Evolutionary conservation across 2,888 invertebrate genomes (phyloP).

Genomic region (Trissolcus japonicus): DNA sequence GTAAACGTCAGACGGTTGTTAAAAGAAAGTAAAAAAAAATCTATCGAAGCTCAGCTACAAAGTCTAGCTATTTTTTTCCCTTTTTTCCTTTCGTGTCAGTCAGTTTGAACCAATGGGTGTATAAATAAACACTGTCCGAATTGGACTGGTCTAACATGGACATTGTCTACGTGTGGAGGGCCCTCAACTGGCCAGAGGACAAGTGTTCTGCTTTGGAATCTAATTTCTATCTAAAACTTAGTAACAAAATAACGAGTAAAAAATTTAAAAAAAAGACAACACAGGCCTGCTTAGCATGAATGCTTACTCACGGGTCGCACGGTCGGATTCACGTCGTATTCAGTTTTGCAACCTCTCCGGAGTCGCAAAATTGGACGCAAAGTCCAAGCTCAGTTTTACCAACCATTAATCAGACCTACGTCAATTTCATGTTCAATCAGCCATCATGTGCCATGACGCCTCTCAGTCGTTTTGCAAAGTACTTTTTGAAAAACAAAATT

Average conservation of each 20-base stretch:
- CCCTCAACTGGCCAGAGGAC: conserved; percentile 44
- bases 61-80: conserved; percentile 7
- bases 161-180: conserved; percentile 23
- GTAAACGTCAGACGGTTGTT: conserved; percentile 6
- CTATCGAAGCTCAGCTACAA: conserved; percentile 14
- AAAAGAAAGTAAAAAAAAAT: conserved; percentile 12
- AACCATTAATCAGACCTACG: too few relatives aligned
- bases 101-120: conserved; percentile 23
- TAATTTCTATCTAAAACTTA: conserved; percentile 47
- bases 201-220: conserved; percentile 50
- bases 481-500: too few relatives aligned
- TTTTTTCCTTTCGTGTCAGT: not conserved
- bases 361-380: too few relatives aligned
- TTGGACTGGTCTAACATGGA: conserved; percentile 33
- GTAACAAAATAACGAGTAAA: conserved; percentile 39
- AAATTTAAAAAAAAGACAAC: conserved; percentile 3
- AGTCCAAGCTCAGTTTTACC: too few relatives aligned
- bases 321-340: conserved; percentile 33
- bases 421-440: too few relatives aligned
- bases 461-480: too few relatives aligned
- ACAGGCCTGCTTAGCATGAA: conserved; percentile 65
- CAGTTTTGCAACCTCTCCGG: too few relatives aligned
- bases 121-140: conserved; percentile 43
- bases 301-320: conserved; percentile 65
- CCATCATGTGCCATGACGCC: too few relatives aligned